Percentiles rank a stretch among this genome's conserved stretches.
Evolutionary conservation across 2,113 vertebrate genomes (phyloP).

Genomic region (Philantomba maxwellii): DNA sequence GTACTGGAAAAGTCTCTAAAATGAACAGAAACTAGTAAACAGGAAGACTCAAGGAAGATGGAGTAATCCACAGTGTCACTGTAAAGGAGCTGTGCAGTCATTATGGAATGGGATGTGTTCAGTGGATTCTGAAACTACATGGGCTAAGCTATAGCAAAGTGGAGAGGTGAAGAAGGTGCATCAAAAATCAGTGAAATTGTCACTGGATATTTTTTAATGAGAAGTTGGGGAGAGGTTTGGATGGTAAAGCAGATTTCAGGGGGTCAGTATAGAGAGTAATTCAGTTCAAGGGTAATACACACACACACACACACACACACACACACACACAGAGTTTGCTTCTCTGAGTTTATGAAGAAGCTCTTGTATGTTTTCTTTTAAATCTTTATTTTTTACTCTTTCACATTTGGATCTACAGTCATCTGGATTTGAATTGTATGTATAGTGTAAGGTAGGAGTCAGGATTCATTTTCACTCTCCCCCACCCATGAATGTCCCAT

Average conservation of each 20-base stretch:
- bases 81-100: accelerated
- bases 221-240: not conserved
- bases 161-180: accelerated
- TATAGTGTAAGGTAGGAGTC: not conserved
- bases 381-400: not conserved
- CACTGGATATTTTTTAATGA: no score
- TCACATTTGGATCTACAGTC: not conserved
- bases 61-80: no score
- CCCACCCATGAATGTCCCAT: accelerated
- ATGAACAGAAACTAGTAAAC: accelerated
- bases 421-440: not conserved
- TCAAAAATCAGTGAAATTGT: not conserved
- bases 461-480: no score
- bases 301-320: not conserved
- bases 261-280: not conserved
- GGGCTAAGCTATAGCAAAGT: accelerated
- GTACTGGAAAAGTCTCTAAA: accelerated
- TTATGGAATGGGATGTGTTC: accelerated
- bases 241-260: not conserved
- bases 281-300: not conserved
- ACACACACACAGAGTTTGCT: not conserved
- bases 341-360: not conserved
- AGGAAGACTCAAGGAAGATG: not conserved
- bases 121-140: not conserved
- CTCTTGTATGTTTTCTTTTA: not conserved